Evolutionary conservation across 2,888 invertebrate species (phyloP).

Genomic region (Megamerina dolium): DNA sequence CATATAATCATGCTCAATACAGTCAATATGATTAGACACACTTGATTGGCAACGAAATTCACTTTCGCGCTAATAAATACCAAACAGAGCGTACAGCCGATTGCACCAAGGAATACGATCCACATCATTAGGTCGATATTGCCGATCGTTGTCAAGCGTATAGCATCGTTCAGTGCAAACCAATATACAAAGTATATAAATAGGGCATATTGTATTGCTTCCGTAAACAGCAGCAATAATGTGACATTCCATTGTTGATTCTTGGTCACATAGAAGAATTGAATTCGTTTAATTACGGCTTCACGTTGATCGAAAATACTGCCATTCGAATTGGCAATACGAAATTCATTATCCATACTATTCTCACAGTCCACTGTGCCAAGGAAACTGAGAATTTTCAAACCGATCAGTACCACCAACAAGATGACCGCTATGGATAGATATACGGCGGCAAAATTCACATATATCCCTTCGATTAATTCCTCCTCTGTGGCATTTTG

Average conservation of each 20-base stretch:
- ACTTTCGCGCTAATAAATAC: slow-evolving; percentile 36
- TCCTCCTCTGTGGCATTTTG: slow-evolving; percentile 20
- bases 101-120: slow-evolving; percentile 34
- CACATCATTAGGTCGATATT: slow-evolving; percentile 38
- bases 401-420: slow-evolving; percentile 30
- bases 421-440: slow-evolving; percentile 28
- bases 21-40: slow-evolving; percentile 28
- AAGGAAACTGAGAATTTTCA: slow-evolving; percentile 32
- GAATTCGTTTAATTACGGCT: slow-evolving; percentile 37
- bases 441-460: slow-evolving; percentile 38
- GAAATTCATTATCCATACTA: slow-evolving; percentile 39
- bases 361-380: slow-evolving; percentile 40
- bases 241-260: slow-evolving; percentile 41
- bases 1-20: slow-evolving; percentile 37
- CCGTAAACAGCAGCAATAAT: slow-evolving; percentile 35
- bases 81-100: slow-evolving; percentile 24
- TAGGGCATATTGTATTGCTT: slow-evolving; percentile 38
- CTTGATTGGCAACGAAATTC: slow-evolving; percentile 33
- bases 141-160: slow-evolving; percentile 28
- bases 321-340: slow-evolving; percentile 41
- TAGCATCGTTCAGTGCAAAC: slow-evolving; percentile 37
- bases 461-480: slow-evolving; percentile 34
- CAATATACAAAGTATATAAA: slow-evolving; percentile 41
- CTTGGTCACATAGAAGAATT: slow-evolving; percentile 44
- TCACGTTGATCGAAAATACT: slow-evolving; percentile 38